A percentile compares a stretch with the other conserved stretches of the same genome.
Evolutionary conservation across 2,797 vertebrate species (phyloP).

Genomic region (Bradypodion ventrale): DNA sequence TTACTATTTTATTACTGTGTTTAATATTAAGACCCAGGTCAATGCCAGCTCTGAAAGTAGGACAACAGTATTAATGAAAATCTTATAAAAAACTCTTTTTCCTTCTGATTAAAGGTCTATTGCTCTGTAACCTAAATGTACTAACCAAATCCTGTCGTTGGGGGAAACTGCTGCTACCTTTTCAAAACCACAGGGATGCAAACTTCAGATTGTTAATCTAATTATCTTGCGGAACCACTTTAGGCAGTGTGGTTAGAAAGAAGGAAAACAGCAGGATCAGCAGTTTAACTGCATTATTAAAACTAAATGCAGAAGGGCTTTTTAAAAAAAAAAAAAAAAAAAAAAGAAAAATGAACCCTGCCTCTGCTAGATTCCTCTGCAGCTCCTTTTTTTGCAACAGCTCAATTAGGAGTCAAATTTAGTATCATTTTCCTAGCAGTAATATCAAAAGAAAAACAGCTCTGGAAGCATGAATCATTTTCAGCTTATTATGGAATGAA

Average conservation of each 20-base stretch:
- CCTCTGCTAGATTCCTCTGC: constrained; percentile 31
- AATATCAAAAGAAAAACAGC: constrained; percentile 13
- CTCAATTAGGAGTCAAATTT: constrained; percentile 38
- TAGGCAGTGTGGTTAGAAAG: constrained; percentile 50
- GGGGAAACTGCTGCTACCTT: constrained; percentile 46
- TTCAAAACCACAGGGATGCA: constrained; percentile 36
- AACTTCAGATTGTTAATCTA: constrained; percentile 47
- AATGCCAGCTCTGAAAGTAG: constrained; percentile 37
- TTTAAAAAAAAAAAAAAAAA: constrained; percentile 14
- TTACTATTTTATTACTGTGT: constrained; percentile 19
- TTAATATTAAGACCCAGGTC: constrained; percentile 41
- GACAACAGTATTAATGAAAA: constrained; percentile 9
- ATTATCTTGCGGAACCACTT: constrained; percentile 54
- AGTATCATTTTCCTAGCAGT: constrained; percentile 35
- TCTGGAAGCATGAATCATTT: background rate
- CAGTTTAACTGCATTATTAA: constrained; percentile 42
- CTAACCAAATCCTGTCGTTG: constrained; percentile 44
- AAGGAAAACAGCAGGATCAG: constrained; percentile 45
- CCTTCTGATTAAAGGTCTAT: constrained; percentile 36
- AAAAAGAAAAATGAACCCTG: background rate
- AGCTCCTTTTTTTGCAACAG: constrained; percentile 34
- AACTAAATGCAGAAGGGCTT: constrained; percentile 40
- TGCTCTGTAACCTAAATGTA: constrained; percentile 52
- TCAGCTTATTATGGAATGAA: constrained; percentile 2
- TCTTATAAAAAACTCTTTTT: constrained; percentile 18